These are phyloP conservation scores for Drosophila vallismaia DNA, from an alignment of 2,888 invertebrate species.

Conservation along the genomic window DNA sequence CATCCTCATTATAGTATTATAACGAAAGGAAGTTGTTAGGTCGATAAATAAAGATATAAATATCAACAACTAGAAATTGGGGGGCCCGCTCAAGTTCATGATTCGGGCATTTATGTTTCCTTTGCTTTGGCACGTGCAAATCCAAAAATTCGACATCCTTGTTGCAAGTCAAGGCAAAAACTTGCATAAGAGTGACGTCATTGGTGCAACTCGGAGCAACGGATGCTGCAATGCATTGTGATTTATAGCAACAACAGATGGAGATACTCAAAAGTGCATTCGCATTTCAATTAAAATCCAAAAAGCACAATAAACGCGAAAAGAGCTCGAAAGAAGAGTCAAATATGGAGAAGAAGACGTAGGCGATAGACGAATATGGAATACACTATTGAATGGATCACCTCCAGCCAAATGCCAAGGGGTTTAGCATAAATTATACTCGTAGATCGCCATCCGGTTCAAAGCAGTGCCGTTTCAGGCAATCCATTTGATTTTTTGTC, in stretches of 20 bases:
- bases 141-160: constrained; percentile 16
- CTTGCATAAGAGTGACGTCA: constrained; percentile 74
- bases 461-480: too few relatives aligned
- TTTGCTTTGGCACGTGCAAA: constrained; percentile 51
- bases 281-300: constrained; percentile 78
- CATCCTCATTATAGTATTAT: neutral
- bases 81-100: constrained; percentile 67
- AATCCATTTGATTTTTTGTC: neutral
- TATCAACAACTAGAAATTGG: constrained; percentile 15
- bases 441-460: neutral
- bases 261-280: constrained; percentile 74
- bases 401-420: constrained; percentile 1
- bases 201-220: constrained; percentile 16
- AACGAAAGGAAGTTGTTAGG: constrained; percentile 53
- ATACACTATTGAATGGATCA: constrained; percentile 21
- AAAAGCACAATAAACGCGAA: constrained; percentile 50
- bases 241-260: constrained; percentile 65
- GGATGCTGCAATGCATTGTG: constrained; percentile 50
- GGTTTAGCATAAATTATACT: constrained; percentile 8
- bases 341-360: constrained; percentile 3
- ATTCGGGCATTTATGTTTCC: constrained; percentile 25
- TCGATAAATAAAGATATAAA: constrained; percentile 58
- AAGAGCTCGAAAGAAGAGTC: constrained; percentile 21
- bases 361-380: constrained; percentile 33
- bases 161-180: constrained; percentile 24